These are phyloP conservation scores for Drosophila funebris DNA, from an alignment of 1,140 invertebrate species.

Conservation along the genomic window DNA sequence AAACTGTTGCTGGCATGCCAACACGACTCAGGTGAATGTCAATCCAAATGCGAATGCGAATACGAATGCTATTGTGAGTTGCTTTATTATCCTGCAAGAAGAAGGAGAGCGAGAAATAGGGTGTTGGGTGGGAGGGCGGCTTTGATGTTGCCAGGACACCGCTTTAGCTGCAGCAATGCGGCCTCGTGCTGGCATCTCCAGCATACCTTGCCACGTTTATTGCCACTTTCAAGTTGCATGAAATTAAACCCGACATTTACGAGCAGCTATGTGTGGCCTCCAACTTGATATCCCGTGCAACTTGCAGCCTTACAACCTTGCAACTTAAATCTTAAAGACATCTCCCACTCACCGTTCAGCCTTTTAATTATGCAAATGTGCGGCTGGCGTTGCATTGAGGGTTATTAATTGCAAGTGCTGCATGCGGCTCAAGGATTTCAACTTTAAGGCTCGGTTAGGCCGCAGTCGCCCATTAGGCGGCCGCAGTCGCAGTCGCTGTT, in stretches of 20 bases:
- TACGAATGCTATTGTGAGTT: slow-evolving; percentile 12
- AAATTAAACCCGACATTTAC: slow-evolving; percentile 74
- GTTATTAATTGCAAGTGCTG: slow-evolving; percentile 67
- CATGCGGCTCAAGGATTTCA: slow-evolving; percentile 34
- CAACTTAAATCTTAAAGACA: slow-evolving; percentile 62
- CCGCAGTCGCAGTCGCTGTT: slow-evolving; percentile 11
- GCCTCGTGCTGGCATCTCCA: slow-evolving; percentile 56
- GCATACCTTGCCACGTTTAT: slow-evolving; percentile 58
- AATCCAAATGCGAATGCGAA: slow-evolving; percentile 3
- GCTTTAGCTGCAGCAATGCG: slow-evolving; percentile 47
- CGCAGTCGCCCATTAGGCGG: slow-evolving; percentile 63
- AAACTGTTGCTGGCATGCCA: slow-evolving; percentile 63
- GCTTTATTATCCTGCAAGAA: slow-evolving; percentile 34
- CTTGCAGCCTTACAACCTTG: slow-evolving; percentile 9
- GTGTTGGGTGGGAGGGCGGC: neutral
- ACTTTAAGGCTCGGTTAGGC: slow-evolving; percentile 33
- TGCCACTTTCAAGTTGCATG: slow-evolving; percentile 77
- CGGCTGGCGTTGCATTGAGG: slow-evolving; percentile 54
- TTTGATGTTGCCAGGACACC: neutral
- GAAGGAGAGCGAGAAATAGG: too few relatives aligned
- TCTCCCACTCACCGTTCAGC: neutral
- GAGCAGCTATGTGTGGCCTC: slow-evolving; percentile 58
- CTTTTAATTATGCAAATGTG: slow-evolving; percentile 80
- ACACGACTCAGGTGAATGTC: slow-evolving; percentile 12
- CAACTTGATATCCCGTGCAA: neutral